Conservation (phyloP, 2,888 invertebrate species). For the Yponomeuta plumbellus region DNA sequence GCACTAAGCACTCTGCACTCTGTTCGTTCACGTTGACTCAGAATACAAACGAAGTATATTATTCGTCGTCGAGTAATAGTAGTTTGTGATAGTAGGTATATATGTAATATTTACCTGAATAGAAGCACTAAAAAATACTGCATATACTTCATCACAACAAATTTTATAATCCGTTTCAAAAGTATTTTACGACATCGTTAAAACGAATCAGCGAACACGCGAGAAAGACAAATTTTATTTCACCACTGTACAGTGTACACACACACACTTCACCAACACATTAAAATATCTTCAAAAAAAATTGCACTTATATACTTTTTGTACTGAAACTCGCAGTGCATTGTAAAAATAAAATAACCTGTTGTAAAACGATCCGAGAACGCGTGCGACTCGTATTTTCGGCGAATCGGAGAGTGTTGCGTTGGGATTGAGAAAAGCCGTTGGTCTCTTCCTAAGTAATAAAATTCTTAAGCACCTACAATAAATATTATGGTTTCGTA, state of each 20-base stretch:
- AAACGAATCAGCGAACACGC: neutral
- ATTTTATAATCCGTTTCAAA: neutral
- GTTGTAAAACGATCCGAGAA: conserved; percentile 28
- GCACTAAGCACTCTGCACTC: too few species aligned
- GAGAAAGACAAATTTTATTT: neutral
- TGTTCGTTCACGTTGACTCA: too few species aligned
- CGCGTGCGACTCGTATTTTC: conserved; percentile 34
- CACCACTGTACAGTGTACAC: conserved; percentile 17
- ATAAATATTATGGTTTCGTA: too few species aligned
- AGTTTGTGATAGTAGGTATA: neutral
- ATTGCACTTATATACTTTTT: conserved; percentile 22
- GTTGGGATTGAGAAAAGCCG: conserved; percentile 51
- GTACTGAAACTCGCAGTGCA: conserved; percentile 30
- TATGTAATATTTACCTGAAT: conserved; percentile 45
- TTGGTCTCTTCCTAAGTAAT: neutral
- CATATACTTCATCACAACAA: conserved; percentile 52
- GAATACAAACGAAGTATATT: neutral
- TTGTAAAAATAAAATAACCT: conserved; percentile 47
- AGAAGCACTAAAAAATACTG: conserved; percentile 60
- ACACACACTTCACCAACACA: conserved; percentile 18
- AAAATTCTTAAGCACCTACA: neutral
- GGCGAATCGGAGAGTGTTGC: conserved; percentile 26
- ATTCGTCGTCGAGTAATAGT: neutral
- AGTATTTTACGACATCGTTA: neutral
- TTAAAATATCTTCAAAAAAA: conserved; percentile 19